Conservation (phyloP, 2,797 vertebrate species). For the Coendou prehensilis region DNA sequence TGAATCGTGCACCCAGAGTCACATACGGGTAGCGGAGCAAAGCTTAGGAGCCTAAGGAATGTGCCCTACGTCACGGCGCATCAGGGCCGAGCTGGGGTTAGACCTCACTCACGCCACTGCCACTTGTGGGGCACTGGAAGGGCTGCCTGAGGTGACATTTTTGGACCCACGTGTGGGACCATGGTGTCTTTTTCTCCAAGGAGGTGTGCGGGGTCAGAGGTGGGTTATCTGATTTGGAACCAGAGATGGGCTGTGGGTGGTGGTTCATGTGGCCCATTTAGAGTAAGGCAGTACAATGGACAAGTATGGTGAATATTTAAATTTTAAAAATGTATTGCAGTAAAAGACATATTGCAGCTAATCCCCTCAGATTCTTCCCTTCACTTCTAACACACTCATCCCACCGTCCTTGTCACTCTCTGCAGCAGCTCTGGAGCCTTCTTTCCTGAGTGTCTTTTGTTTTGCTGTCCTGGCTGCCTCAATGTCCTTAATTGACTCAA, state of each 20-base stretch:
- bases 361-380: neutral
- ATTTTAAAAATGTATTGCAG: neutral
- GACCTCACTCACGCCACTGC: neutral
- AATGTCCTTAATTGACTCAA: neutral
- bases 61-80: neutral
- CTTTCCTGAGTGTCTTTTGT: neutral
- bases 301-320: neutral
- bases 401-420: neutral
- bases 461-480: neutral
- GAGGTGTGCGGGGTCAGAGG: neutral
- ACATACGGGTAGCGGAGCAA: neutral
- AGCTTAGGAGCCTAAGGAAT: neutral
- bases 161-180: no score
- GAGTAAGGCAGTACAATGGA: neutral
- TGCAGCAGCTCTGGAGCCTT: neutral
- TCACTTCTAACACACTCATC: neutral
- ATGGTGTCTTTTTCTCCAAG: neutral
- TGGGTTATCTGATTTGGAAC: neutral
- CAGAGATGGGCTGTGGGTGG: neutral
- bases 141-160: neutral
- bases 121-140: neutral
- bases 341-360: neutral
- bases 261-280: neutral
- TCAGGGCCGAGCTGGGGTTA: neutral
- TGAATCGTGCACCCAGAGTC: neutral